phyloP scores from a whole-genome alignment of 2,113 vertebrate genomes.

The Paradoxurus hermaphroditus region DNA sequence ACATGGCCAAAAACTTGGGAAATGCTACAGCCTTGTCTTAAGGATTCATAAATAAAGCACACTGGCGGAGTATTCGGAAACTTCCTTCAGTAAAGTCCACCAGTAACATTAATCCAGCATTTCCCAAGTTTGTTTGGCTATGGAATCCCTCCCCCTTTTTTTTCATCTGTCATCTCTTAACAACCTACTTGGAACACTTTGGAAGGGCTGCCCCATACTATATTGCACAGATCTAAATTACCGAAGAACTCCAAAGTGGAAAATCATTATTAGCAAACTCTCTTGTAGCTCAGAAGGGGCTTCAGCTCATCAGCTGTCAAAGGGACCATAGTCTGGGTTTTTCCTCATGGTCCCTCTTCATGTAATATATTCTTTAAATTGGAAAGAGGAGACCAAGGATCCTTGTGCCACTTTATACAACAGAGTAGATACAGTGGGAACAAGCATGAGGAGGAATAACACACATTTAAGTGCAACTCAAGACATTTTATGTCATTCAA shows the following conservation, averaged over 20 bases:
- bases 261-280: not conserved
- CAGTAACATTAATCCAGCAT: not conserved
- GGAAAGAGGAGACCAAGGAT: not conserved
- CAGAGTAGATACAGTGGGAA: not conserved
- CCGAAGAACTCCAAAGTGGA: not conserved
- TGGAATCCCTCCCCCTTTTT: not conserved
- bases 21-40: not conserved
- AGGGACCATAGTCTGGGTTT: not conserved
- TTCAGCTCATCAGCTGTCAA: not conserved
- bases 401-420: not conserved
- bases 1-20: not conserved
- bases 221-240: not conserved
- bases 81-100: not conserved
- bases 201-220: not conserved
- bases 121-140: not conserved
- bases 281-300: not conserved
- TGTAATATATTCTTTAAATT: not conserved
- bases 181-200: not conserved
- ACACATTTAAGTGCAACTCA: not conserved
- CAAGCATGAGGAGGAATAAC: not conserved
- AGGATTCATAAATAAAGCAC: not conserved
- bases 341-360: not conserved
- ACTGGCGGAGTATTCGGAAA: not conserved
- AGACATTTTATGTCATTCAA: not conserved
- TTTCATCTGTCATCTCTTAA: not conserved